These are phyloP conservation scores for Neofelis nebulosa DNA, from an alignment of 2,113 vertebrate genomes.

Conservation along the genomic window DNA sequence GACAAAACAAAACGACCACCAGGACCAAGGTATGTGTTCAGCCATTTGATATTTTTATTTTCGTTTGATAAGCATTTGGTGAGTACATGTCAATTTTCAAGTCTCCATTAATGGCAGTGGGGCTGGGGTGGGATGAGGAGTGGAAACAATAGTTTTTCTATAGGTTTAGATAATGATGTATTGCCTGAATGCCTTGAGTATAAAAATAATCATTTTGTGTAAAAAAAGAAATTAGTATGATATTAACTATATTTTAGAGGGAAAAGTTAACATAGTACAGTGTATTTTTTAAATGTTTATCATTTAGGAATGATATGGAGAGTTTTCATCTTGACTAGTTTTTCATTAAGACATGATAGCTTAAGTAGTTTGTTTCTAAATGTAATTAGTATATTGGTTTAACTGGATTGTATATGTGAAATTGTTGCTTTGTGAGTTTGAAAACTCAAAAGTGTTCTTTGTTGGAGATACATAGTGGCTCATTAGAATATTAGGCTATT, in stretches of 20 bases:
- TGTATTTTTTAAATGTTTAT: neutral
- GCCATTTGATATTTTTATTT: neutral
- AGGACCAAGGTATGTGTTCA: conserved; percentile 90
- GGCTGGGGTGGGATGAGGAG: neutral
- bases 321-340: conserved; percentile 1
- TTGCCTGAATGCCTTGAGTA: neutral
- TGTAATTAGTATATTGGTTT: conserved; percentile 28
- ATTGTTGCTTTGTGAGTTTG: conserved; percentile 13
- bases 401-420: neutral
- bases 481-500: neutral
- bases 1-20: conserved; percentile 88
- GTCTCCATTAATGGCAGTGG: neutral
- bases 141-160: neutral
- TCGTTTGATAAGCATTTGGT: neutral
- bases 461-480: conserved; percentile 8
- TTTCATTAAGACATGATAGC: neutral
- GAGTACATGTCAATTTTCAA: neutral
- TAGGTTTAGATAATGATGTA: neutral
- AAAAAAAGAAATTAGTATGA: neutral
- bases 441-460: neutral
- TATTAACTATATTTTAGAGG: conserved; percentile 5
- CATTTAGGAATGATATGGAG: neutral
- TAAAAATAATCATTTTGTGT: conserved; percentile 1
- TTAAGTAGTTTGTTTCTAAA: conserved; percentile 27
- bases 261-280: neutral